Evolutionary conservation across 1,140 invertebrate genomes (phyloP).

Genomic region (Drosophila bipectinata): DNA sequence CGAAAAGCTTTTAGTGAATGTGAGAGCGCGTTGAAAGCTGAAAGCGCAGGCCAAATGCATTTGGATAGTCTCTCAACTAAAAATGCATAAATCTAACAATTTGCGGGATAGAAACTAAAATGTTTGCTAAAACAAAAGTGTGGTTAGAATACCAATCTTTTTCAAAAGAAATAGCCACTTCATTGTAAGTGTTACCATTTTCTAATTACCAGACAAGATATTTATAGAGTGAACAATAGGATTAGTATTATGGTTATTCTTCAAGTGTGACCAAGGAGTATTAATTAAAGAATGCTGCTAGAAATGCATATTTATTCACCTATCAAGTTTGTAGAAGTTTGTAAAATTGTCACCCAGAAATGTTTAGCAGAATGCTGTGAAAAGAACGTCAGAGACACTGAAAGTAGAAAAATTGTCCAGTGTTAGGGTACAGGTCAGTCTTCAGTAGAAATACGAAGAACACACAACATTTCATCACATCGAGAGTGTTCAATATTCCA

Average conservation of each 20-base stretch:
- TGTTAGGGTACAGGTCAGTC: slow-evolving; percentile 27
- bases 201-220: too few species aligned
- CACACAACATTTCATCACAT: slow-evolving; percentile 46
- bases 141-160: not conserved
- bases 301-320: too few species aligned
- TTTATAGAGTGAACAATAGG: too few species aligned
- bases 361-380: not conserved
- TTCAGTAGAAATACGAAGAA: slow-evolving; percentile 62
- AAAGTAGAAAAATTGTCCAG: slow-evolving; percentile 86
- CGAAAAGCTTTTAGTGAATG: slow-evolving; percentile 72
- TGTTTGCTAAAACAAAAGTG: not conserved
- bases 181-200: too few species aligned
- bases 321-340: not conserved
- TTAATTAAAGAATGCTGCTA: too few species aligned
- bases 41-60: slow-evolving; percentile 59
- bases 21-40: slow-evolving; percentile 36
- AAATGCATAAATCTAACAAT: slow-evolving; percentile 14
- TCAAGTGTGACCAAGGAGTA: too few species aligned
- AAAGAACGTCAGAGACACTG: slow-evolving; percentile 85
- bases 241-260: too few species aligned
- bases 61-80: slow-evolving; percentile 30
- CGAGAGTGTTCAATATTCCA: slow-evolving; percentile 33
- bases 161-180: too few species aligned
- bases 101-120: slow-evolving; percentile 20
- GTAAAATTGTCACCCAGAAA: not conserved